A percentile compares a stretch with the other conserved stretches of the same genome.
Evolutionary conservation across 2,797 vertebrate genomes (phyloP).

Genomic region (Astyanax mexicanus): DNA sequence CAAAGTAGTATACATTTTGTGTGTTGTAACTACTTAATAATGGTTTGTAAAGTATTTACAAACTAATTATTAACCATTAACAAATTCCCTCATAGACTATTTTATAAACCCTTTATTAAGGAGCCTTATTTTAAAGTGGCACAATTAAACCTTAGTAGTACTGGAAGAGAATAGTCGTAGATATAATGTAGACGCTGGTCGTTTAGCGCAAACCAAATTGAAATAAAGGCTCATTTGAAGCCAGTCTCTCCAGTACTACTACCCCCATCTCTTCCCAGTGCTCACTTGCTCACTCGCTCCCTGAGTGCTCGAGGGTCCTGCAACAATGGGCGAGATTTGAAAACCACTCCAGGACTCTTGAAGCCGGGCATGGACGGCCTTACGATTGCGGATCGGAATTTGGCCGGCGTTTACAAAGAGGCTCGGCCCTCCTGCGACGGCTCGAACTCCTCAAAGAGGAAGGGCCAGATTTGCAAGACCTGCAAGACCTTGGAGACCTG

Average conservation of each 20-base stretch:
- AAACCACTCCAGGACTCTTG: constrained; percentile 74
- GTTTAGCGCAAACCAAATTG: constrained; percentile 45
- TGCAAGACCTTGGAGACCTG: too few species aligned
- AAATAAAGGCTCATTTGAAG: constrained; percentile 61
- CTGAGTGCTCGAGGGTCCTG: constrained; percentile 48
- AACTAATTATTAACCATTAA: too few species aligned
- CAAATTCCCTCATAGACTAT: too few species aligned
- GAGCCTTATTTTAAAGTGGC: too few species aligned
- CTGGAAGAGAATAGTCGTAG: too few species aligned
- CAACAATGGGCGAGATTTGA: constrained; percentile 60
- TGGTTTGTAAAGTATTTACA: too few species aligned
- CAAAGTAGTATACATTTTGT: too few species aligned
- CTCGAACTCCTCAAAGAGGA: not conserved
- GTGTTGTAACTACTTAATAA: too few species aligned
- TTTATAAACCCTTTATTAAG: too few species aligned
- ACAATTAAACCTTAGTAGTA: too few species aligned
- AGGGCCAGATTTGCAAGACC: too few species aligned
- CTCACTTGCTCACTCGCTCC: not conserved
- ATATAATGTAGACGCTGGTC: not conserved
- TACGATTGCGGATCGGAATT: constrained; percentile 74
- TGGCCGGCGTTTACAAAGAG: constrained; percentile 68
- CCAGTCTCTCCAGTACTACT: constrained; percentile 28
- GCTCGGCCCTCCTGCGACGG: constrained; percentile 49
- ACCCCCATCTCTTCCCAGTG: constrained; percentile 34
- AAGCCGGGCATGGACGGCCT: constrained; percentile 64